These are phyloP conservation scores for Chalcosyrphus nemorum DNA, from an alignment of 2,888 invertebrate genomes.

Conservation along the genomic window DNA sequence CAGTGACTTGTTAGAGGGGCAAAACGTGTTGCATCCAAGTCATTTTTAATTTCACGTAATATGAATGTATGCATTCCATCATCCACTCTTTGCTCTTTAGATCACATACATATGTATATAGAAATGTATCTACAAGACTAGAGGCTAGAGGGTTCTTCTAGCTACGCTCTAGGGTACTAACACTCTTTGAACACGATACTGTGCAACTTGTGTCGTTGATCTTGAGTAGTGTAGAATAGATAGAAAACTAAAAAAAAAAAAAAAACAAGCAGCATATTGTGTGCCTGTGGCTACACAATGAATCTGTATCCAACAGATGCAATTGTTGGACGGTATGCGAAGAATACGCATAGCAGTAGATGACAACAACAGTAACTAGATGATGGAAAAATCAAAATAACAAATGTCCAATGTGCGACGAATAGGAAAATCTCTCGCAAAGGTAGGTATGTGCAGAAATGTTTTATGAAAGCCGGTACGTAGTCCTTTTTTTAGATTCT, in stretches of 20 bases:
- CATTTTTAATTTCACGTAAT: constrained; percentile 57
- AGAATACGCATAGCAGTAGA: constrained; percentile 29
- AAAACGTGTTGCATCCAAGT: constrained; percentile 46
- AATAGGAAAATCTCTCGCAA: constrained; percentile 16
- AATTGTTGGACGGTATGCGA: constrained; percentile 33
- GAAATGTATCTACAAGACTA: too few relatives aligned
- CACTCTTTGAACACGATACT: background rate
- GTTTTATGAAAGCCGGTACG: constrained; percentile 30
- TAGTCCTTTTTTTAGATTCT: background rate
- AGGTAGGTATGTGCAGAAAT: constrained; percentile 8
- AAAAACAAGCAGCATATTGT: constrained; percentile 22
- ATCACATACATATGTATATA: too few relatives aligned
- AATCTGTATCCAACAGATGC: constrained; percentile 33
- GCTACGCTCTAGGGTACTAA: background rate
- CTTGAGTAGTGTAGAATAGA: constrained; percentile 15
- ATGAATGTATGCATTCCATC: constrained; percentile 58
- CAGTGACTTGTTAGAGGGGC: constrained; percentile 22
- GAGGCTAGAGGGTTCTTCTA: too few relatives aligned
- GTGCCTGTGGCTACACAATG: constrained; percentile 12
- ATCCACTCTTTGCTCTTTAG: constrained; percentile 33
- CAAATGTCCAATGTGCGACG: constrained; percentile 22
- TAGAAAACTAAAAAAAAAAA: too few relatives aligned
- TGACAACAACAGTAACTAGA: constrained; percentile 24
- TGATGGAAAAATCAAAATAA: constrained; percentile 54
- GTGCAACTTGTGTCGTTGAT: constrained; percentile 54